Conservation (phyloP, 2,797 vertebrate species). For the Pteropus rufus region DNA sequence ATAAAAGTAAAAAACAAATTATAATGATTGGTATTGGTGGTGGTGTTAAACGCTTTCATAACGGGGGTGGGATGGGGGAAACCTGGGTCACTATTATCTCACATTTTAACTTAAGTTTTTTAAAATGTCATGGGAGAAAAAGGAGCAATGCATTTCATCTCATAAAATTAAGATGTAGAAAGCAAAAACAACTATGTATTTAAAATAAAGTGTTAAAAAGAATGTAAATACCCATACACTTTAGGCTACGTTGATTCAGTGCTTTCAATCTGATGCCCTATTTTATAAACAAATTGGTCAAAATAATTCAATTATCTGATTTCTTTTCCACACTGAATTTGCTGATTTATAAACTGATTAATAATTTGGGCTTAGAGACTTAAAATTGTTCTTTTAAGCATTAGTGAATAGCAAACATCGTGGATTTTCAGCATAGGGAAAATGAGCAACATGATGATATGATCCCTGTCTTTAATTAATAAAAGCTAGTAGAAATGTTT, state of each 20-base stretch:
- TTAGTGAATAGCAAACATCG: not conserved
- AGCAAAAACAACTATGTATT: not conserved
- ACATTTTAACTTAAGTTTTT: not conserved
- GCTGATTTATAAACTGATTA: constrained; percentile 16
- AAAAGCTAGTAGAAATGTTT: not conserved
- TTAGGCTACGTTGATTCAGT: not conserved
- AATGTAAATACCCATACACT: not conserved
- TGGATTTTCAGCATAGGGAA: not conserved
- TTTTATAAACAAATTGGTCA: not conserved
- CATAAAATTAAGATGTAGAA: not conserved
- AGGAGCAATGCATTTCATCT: not conserved
- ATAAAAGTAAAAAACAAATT: not conserved
- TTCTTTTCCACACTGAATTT: not conserved
- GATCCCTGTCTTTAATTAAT: not conserved
- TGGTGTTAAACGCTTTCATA: not conserved
- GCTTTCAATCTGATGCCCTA: not conserved
- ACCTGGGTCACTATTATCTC: not conserved
- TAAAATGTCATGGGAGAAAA: not conserved
- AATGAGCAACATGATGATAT: not conserved
- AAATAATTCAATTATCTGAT: not conserved
- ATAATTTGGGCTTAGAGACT: not conserved
- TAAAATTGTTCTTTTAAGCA: not conserved
- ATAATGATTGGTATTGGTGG: not conserved
- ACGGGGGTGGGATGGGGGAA: fast-evolving
- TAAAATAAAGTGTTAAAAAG: constrained; percentile 7